Conservation (phyloP, 2,888 invertebrate genomes). For the Acleris emargana region DNA sequence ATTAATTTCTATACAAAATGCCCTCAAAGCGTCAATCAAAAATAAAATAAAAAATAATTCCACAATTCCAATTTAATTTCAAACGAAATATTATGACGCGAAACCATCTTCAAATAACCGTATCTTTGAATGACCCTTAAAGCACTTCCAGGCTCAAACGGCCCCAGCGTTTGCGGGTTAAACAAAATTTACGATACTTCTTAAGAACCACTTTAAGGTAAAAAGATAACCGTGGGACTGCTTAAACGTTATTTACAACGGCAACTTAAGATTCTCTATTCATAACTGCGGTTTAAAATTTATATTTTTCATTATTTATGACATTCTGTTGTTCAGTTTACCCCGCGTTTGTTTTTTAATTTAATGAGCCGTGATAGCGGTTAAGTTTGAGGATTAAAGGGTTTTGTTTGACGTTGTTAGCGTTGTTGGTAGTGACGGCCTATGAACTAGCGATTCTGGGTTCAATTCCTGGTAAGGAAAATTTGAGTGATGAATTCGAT, state of each 20-base stretch:
- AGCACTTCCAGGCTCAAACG: slow-evolving; percentile 7
- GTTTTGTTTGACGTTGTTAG: background rate
- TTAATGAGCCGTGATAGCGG: slow-evolving; percentile 41
- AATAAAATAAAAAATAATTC: no score
- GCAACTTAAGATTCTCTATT: slow-evolving; percentile 58
- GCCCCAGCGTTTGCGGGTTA: slow-evolving; percentile 24
- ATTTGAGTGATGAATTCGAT: no score
- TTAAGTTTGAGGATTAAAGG: slow-evolving; percentile 25
- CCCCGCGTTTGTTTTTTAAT: slow-evolving; percentile 46
- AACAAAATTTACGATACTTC: slow-evolving; percentile 65
- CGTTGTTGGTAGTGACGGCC: no score
- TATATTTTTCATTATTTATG: slow-evolving; percentile 49
- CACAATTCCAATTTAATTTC: no score
- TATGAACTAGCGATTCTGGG: no score
- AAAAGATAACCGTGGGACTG: slow-evolving; percentile 67
- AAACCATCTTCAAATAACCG: slow-evolving; percentile 4
- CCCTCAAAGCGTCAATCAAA: no score
- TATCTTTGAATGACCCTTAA: background rate
- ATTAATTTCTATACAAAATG: no score
- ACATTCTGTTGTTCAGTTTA: slow-evolving; percentile 51
- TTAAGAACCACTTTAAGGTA: slow-evolving; percentile 56
- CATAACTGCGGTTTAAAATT: slow-evolving; percentile 59
- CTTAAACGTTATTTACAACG: slow-evolving; percentile 62
- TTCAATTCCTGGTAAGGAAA: no score
- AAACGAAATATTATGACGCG: background rate